phyloP scores from a whole-genome alignment of 2,888 invertebrate genomes.

The Lithophane ornitopus region DNA sequence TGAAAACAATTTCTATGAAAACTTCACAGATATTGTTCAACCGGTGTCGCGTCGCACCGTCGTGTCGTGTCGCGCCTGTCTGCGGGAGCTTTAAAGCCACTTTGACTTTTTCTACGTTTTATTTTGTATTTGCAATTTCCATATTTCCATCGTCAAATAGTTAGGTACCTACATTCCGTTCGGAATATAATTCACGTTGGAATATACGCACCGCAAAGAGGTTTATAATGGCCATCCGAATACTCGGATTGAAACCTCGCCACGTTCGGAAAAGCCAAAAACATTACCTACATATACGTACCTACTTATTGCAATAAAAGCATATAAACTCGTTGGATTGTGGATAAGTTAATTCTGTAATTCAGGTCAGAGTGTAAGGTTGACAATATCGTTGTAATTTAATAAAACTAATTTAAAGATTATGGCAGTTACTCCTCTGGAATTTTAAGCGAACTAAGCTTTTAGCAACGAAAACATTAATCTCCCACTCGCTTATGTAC shows the following conservation, averaged over 20 bases:
- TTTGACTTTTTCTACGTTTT: not conserved
- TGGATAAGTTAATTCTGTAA: not conserved
- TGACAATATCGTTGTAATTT: not conserved
- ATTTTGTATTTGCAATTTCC: slow-evolving; percentile 4
- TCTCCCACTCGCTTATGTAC: slow-evolving; percentile 27
- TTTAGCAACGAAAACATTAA: slow-evolving; percentile 49
- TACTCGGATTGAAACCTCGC: no score
- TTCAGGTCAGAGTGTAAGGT: not conserved
- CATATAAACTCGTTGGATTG: no score
- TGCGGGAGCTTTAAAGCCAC: no score
- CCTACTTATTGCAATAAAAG: no score
- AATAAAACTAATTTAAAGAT: not conserved
- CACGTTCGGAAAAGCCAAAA: no score
- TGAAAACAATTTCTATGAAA: no score
- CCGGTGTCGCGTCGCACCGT: no score
- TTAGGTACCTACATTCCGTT: slow-evolving; percentile 8
- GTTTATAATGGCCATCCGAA: not conserved
- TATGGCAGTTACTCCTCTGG: not conserved
- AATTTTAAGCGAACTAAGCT: slow-evolving; percentile 14
- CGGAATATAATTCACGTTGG: slow-evolving; percentile 10
- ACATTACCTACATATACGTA: no score
- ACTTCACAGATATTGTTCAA: no score
- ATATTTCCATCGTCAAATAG: not conserved
- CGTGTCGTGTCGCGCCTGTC: no score
- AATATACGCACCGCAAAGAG: not conserved